These are phyloP conservation scores for Falco biarmicus DNA, from an alignment of 2,797 vertebrate genomes.

Conservation along the genomic window DNA sequence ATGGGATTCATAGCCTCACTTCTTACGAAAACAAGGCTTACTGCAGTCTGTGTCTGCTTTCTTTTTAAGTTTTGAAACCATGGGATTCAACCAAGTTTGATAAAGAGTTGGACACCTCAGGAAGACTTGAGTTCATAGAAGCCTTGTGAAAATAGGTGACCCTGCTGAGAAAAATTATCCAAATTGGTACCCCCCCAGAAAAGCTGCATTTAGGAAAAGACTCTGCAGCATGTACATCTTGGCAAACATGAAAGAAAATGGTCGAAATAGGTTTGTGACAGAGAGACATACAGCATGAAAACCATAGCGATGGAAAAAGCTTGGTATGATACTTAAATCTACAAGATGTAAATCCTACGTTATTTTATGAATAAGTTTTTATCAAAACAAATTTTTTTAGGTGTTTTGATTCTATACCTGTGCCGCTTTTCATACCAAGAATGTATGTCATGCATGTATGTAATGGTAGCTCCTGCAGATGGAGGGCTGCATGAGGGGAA, in stretches of 20 bases:
- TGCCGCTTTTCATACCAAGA: not conserved
- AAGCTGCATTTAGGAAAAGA: not conserved
- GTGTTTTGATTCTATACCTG: not conserved
- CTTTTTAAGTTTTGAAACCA: not conserved
- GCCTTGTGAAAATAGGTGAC: not conserved
- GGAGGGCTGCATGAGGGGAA: not conserved
- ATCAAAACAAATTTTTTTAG: not conserved
- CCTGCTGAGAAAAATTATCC: not conserved
- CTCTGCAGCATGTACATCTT: not conserved
- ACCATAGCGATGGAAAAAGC: not conserved
- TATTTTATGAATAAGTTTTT: not conserved
- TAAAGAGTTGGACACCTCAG: not conserved
- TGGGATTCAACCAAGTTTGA: not conserved
- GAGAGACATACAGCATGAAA: not conserved
- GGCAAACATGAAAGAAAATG: not conserved
- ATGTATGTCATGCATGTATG: too few species aligned
- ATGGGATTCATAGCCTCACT: not conserved
- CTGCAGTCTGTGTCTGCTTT: not conserved
- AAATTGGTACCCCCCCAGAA: not conserved
- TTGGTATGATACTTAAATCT: not conserved
- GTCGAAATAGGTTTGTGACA: not conserved
- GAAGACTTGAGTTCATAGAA: not conserved
- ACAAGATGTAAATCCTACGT: not conserved
- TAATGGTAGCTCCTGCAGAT: not conserved
- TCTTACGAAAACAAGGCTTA: not conserved